These are phyloP conservation scores for Hyposoter dolosus DNA, from an alignment of 2,888 invertebrate species.

Conservation along the genomic window DNA sequence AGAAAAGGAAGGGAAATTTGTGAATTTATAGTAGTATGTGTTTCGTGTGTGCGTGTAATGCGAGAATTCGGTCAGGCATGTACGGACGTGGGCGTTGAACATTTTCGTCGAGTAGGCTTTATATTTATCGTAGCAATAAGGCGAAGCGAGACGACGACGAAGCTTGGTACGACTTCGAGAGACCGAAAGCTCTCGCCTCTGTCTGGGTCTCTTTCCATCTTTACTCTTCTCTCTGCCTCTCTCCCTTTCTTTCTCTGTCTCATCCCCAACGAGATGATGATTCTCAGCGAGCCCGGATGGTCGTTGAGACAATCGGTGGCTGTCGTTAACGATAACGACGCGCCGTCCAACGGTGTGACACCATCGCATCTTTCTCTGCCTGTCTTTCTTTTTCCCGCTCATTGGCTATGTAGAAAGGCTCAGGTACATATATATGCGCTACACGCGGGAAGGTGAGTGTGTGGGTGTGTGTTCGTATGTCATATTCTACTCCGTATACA, in stretches of 20 bases:
- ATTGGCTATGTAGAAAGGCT: background rate
- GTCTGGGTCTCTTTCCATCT: slow-evolving; percentile 52
- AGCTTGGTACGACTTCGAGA: slow-evolving; percentile 39
- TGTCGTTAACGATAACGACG: slow-evolving; percentile 82
- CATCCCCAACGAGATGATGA: slow-evolving; percentile 47
- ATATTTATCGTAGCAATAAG: slow-evolving; percentile 81
- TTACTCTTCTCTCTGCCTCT: slow-evolving; percentile 56
- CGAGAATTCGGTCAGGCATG: slow-evolving; percentile 44
- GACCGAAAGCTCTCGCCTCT: slow-evolving; percentile 33
- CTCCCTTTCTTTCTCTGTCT: slow-evolving; percentile 59
- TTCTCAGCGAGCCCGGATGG: slow-evolving; percentile 66
- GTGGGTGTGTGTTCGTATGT: slow-evolving; percentile 3
- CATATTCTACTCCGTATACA: slow-evolving; percentile 55
- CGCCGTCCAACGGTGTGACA: slow-evolving; percentile 78
- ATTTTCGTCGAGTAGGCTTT: slow-evolving; percentile 76
- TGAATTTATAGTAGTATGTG: slow-evolving; percentile 12
- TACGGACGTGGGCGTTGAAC: slow-evolving; percentile 55
- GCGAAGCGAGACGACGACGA: slow-evolving; percentile 71
- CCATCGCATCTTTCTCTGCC: slow-evolving; percentile 62
- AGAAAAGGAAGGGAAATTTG: slow-evolving; percentile 36
- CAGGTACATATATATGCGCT: background rate
- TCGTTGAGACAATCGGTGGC: slow-evolving; percentile 82
- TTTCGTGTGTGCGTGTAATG: slow-evolving; percentile 24
- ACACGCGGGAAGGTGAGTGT: background rate
- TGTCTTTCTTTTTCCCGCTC: slow-evolving; percentile 27